Evolutionary conservation across 2,888 invertebrate species (phyloP), one percentile per base, ranked within the genome.

Genomic region (Leptinotarsa juncta): DNA sequence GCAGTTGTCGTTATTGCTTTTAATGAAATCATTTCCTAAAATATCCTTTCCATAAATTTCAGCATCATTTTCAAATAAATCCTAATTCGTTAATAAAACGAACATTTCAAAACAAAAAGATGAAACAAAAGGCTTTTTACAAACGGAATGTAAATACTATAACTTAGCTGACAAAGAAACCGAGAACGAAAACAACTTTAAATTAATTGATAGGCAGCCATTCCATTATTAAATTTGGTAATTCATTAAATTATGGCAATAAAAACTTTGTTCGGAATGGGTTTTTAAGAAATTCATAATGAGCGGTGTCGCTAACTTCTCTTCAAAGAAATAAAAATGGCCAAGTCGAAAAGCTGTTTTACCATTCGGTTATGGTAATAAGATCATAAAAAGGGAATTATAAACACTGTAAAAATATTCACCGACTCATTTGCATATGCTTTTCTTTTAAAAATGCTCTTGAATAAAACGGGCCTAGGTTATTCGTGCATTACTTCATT

Each of bases 371-470:
- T 86, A 87, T 87, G 87, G 85, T 86, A 87, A 88, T 87, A 78
- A 84, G 83, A 79, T 83, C 83, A 85, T 87, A 87, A 87, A 87
- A 87, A 72, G 84, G 85, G 84, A 87, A 87, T 87, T 87, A 87
- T 87, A 87, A 87, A 88, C 87, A 87, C 86, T 86, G 87, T 86
- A 85, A 87, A 87, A 88, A 88, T 88, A 87, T 87, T 87, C 87
- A 86, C 86, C 86, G 86, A 84, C 86, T 85, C 60, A 57, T 69
- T 69, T 69, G 69, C 69, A 69, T 69, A 51, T 53, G 62, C 62
- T 62, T 71, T 26, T 65, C 42, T 71, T 72, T 67, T n/a, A 72
- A 67, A 60, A 60, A 26, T 51, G 32, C 60, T 69, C 50, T 42
- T 32, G 62, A 62, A 62, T 62, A 62, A 62, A 62, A 32, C 62